Evolutionary conservation across 2,888 invertebrate genomes (phyloP).

Genomic region (Steinernema scapterisci): DNA sequence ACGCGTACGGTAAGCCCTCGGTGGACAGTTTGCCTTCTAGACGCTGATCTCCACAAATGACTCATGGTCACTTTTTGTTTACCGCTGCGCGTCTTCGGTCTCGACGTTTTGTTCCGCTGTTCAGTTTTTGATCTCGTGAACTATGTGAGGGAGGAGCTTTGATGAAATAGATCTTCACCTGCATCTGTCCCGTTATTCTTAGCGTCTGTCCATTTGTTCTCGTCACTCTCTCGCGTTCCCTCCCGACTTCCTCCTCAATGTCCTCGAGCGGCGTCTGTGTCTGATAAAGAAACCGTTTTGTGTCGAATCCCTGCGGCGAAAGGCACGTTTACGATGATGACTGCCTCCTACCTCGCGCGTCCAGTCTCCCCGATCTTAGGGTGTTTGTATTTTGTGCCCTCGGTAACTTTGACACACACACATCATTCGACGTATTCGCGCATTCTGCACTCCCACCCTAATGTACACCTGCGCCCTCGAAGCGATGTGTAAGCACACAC

Average conservation of each 20-base stretch:
- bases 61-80: slow-evolving; percentile 6
- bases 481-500: neutral
- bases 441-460: neutral
- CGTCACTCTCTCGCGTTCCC: neutral
- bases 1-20: too few species aligned
- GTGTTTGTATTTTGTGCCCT: slow-evolving; percentile 22
- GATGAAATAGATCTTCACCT: slow-evolving; percentile 30
- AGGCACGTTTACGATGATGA: neutral
- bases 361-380: too few species aligned
- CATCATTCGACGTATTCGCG: neutral
- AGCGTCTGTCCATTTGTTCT: neutral
- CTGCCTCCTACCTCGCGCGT: too few species aligned
- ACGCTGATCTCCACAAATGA: neutral
- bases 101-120: slow-evolving; percentile 29
- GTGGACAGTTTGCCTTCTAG: neutral
- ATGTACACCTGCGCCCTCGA: neutral
- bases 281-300: neutral
- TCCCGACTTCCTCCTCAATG: slow-evolving; percentile 4
- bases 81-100: slow-evolving; percentile 9
- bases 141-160: slow-evolving; percentile 29
- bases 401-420: neutral
- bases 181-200: slow-evolving; percentile 27
- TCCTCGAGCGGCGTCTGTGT: neutral
- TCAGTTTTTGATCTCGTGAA: slow-evolving; percentile 32
- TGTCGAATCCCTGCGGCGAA: neutral